phyloP scores from a whole-genome alignment of 2,797 vertebrate genomes.

The Eulemur coronatus region DNA sequence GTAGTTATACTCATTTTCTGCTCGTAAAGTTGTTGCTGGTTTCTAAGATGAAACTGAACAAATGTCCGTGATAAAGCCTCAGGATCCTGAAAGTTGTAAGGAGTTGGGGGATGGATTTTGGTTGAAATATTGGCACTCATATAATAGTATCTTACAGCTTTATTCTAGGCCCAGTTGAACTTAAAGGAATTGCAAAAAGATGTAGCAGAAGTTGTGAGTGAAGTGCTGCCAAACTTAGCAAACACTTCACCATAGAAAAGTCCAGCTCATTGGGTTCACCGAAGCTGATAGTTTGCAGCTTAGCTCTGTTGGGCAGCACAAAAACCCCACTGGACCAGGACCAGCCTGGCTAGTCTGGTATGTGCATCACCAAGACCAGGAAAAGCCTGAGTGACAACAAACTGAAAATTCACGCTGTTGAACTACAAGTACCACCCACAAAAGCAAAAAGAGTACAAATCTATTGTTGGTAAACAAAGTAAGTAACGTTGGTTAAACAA shows the following conservation, averaged over 20 bases:
- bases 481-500: conserved; percentile 16
- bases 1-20: neutral
- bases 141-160: neutral
- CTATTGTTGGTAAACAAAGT: neutral
- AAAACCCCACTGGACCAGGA: neutral
- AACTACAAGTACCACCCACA: neutral
- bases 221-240: neutral
- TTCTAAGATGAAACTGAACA: neutral
- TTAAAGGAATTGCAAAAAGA: conserved; percentile 17
- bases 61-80: neutral
- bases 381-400: neutral
- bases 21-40: neutral
- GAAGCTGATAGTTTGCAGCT: neutral
- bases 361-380: neutral
- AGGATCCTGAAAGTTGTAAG: neutral
- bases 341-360: neutral
- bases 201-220: neutral
- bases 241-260: neutral
- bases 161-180: neutral
- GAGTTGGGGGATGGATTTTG: neutral
- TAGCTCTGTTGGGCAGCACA: neutral
- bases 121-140: neutral
- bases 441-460: neutral
- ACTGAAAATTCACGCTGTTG: neutral
- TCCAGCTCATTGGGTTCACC: neutral